Percentiles rank a stretch among this genome's conserved stretches.
phyloP scores from a whole-genome alignment of 1,140 invertebrate genomes.

The Plectrocnemia conspersa region DNA sequence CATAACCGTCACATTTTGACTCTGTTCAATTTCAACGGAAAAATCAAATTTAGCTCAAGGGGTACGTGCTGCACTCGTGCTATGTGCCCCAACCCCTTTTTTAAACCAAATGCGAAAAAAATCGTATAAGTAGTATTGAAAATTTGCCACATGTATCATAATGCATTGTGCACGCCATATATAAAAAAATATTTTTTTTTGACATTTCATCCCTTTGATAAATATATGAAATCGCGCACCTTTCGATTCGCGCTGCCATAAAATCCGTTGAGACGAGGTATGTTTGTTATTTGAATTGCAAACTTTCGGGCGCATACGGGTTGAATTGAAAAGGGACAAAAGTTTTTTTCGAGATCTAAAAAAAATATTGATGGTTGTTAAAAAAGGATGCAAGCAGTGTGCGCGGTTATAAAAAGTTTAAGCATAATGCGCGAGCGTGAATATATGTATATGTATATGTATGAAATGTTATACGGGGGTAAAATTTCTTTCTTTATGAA shows the following conservation, averaged over 20 bases:
- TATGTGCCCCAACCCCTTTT: constrained; percentile 30
- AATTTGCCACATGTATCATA: constrained; percentile 36
- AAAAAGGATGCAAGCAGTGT: constrained; percentile 24
- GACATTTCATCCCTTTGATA: constrained; percentile 36
- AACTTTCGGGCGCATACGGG: constrained; percentile 27
- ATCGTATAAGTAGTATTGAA: constrained; percentile 30
- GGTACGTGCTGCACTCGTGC: constrained; percentile 25
- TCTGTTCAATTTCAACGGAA: constrained; percentile 3
- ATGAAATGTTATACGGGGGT: constrained; percentile 4
- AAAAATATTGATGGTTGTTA: constrained; percentile 14
- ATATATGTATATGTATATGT: background rate
- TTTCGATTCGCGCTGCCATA: constrained; percentile 23
- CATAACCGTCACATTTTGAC: background rate
- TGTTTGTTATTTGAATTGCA: constrained; percentile 29
- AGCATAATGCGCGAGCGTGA: background rate
- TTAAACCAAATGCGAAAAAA: constrained; percentile 29
- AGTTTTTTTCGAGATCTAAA: constrained; percentile 24
- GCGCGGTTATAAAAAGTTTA: background rate
- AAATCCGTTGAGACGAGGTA: constrained; percentile 30
- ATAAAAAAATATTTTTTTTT: constrained; percentile 15
- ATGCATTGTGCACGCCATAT: constrained; percentile 23
- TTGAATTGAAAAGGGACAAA: constrained; percentile 9
- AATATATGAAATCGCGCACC: constrained; percentile 33
- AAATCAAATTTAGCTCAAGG: constrained; percentile 9
- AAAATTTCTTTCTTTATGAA: constrained; percentile 25